Evolutionary conservation across 2,888 invertebrate species (phyloP).

Genomic region (Caenorhabditis sp.): DNA sequence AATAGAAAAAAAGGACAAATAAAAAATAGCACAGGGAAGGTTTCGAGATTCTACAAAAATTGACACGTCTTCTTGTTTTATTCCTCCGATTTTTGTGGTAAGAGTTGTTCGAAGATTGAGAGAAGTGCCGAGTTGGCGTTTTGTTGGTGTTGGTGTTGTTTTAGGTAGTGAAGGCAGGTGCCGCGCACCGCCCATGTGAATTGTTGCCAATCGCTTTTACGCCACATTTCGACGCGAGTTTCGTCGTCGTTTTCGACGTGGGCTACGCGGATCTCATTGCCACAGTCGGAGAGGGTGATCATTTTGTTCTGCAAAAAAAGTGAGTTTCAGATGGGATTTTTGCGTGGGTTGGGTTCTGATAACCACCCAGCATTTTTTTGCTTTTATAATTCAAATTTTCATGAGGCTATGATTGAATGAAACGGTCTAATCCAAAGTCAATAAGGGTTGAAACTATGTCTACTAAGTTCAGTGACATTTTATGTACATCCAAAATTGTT

Average conservation of each 20-base stretch:
- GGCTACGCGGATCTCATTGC: constrained; percentile 48
- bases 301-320: constrained; percentile 45
- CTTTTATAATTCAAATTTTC: too few species aligned
- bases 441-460: too few species aligned
- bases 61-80: neutral
- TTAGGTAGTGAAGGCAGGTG: constrained; percentile 53
- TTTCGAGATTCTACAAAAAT: neutral
- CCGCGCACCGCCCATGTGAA: constrained; percentile 62
- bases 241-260: constrained; percentile 52
- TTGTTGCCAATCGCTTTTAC: constrained; percentile 58
- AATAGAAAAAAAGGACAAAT: constrained; percentile 7
- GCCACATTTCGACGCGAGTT: constrained; percentile 51
- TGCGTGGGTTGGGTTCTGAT: too few species aligned
- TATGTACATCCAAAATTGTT: too few species aligned
- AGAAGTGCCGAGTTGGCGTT: neutral
- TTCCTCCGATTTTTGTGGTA: neutral
- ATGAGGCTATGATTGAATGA: too few species aligned
- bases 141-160: constrained; percentile 5
- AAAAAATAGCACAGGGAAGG: constrained; percentile 24
- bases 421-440: too few species aligned
- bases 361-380: too few species aligned
- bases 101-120: neutral
- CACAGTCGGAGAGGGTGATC: constrained; percentile 52
- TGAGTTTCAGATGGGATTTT: neutral
- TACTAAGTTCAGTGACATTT: too few species aligned